A percentile compares a stretch with the other conserved stretches of the same genome.
These are phyloP conservation scores for Tragopan temminckii DNA, from an alignment of 2,797 vertebrate species.

Conservation along the genomic window DNA sequence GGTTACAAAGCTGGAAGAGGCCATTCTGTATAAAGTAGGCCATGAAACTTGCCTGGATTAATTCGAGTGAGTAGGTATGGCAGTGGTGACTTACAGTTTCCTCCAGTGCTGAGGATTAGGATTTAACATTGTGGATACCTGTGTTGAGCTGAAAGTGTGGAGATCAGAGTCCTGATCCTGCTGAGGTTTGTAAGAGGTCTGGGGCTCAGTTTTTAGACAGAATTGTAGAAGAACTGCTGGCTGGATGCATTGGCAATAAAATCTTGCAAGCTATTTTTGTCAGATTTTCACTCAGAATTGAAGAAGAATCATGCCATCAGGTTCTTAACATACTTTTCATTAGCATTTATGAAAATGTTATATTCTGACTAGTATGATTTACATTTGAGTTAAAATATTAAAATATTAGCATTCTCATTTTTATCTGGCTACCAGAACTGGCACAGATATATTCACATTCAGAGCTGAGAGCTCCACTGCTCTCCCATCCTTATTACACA, in stretches of 20 bases:
- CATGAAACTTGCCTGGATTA: background rate
- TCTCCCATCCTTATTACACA: background rate
- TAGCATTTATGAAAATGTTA: background rate
- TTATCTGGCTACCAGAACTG: background rate
- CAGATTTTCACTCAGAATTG: background rate
- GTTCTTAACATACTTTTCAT: background rate
- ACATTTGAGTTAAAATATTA: background rate
- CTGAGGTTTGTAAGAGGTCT: background rate
- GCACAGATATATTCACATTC: background rate
- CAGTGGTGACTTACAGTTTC: rapidly evolving
- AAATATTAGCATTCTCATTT: background rate
- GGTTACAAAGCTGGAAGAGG: rapidly evolving
- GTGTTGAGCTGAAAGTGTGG: background rate
- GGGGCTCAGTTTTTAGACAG: background rate
- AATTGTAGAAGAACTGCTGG: background rate
- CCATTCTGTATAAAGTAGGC: background rate
- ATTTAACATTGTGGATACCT: background rate
- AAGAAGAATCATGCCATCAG: background rate
- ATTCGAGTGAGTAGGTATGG: rapidly evolving
- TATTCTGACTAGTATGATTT: background rate
- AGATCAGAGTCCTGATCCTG: background rate
- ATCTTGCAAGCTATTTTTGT: background rate
- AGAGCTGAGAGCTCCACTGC: background rate
- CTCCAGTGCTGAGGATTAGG: background rate
- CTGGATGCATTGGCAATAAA: background rate